Percentiles rank a stretch among this genome's conserved stretches.
Conservation (phyloP, 2,888 invertebrate species). For the Dromius quadrimaculatus region DNA sequence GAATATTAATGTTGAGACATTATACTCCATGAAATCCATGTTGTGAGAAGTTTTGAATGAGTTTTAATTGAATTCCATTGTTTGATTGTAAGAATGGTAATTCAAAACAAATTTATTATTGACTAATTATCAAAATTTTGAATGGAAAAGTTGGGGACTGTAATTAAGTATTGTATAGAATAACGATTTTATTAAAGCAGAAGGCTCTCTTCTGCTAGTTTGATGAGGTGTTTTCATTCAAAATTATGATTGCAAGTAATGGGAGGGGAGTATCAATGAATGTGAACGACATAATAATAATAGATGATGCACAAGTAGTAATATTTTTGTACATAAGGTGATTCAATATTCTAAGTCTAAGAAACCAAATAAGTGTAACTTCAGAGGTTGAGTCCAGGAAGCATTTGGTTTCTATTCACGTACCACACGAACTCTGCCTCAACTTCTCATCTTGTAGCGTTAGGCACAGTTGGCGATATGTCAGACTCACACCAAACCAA, state of each 20-base stretch:
- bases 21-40: no score
- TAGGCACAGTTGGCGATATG: background rate
- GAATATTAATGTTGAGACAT: no score
- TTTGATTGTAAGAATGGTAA: constrained; percentile 12
- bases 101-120: constrained; percentile 29
- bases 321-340: no score
- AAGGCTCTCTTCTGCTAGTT: no score
- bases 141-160: background rate
- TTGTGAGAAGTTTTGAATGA: constrained; percentile 10
- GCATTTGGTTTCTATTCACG: constrained; percentile 38
- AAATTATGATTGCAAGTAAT: no score
- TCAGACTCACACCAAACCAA: background rate
- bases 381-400: background rate
- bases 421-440: constrained; percentile 28
- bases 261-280: no score
- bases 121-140: constrained; percentile 10
- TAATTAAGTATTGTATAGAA: background rate
- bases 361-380: no score
- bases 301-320: no score
- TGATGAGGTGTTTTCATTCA: no score
- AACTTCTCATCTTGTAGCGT: constrained; percentile 25
- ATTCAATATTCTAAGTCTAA: no score
- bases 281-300: no score
- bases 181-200: constrained; percentile 19
- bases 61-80: constrained; percentile 27